Evolutionary conservation across 2,113 vertebrate species (phyloP), one percentile per base, ranked within the genome.

Genomic region (Grantiella picta): DNA sequence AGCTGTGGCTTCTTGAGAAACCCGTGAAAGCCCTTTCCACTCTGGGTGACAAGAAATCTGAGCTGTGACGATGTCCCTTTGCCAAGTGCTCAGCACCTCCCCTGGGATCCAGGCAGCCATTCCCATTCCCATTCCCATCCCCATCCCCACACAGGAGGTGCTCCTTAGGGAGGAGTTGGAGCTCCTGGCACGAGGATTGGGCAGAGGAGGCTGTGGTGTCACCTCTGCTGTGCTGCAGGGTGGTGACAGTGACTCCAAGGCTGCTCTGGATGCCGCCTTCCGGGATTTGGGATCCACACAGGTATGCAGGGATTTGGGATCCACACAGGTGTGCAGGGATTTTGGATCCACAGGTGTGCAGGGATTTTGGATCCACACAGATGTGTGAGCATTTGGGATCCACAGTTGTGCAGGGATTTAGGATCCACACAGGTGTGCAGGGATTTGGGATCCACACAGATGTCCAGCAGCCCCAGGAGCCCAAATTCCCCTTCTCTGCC

Each of bases 1-100:
- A 6, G 10, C 27, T 79, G 52, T 16, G n/a, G 44, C 8, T 53
- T 14, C 40, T 60, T 0, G 1, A 40, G 54, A n/a, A 56, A 7
- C 15, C 59, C 6, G 2, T 35, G 12, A 27, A 86, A 31, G 5
- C 19, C 4, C 42, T 59, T 57, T 11, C 31, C 38, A 57, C 16
- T 21, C 36, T 29, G n/a, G 6, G 44, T 28, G 24, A 10, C 45
- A 33, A 49, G 23, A 29, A 70, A 9, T 23, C 59, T 24, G 33
- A 82, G 29, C 22, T 70, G 27, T 15, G 19, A 33, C 2, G 11
- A 24, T 29, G 52, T 47, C 23, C 24, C 36, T 49, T 71, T 40
- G 47, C 7, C 49, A 61, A 24, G 21, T 16, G 36, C 59, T 78
- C 61, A 50, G 36, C 33, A 44, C 52, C 42, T 40, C 29, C 12